These are phyloP conservation scores for Lycaon pictus DNA, from an alignment of 2,113 vertebrate genomes.

Conservation along the genomic window DNA sequence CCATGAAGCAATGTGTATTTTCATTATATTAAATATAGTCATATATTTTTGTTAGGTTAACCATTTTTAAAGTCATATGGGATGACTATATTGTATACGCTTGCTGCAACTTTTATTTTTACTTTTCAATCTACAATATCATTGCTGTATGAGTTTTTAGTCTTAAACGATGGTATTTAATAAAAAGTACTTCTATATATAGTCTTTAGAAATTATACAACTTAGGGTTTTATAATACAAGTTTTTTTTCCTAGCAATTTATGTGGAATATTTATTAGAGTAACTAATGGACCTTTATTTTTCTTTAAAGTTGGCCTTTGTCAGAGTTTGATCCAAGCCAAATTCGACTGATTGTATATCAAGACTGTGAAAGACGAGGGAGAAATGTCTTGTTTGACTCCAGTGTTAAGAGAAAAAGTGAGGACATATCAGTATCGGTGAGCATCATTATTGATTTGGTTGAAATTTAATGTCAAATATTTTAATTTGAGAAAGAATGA, in stretches of 20 bases:
- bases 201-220: conserved; percentile 26
- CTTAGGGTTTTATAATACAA: conserved; percentile 31
- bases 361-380: conserved; percentile 98
- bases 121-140: conserved; percentile 46
- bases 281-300: conserved; percentile 77
- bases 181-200: not conserved
- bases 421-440: conserved; percentile 94
- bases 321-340: conserved; percentile 97
- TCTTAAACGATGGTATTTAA: not conserved
- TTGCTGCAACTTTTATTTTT: conserved; percentile 27
- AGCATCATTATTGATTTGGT: conserved; percentile 84
- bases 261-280: conserved; percentile 59
- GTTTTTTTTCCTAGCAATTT: conserved; percentile 55
- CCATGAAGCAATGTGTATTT: conserved; percentile 11
- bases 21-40: conserved; percentile 40
- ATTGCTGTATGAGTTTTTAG: conserved; percentile 47
- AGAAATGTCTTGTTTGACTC: conserved; percentile 99
- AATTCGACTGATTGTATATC: conserved; percentile 98
- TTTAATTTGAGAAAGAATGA: conserved; percentile 52
- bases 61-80: conserved; percentile 19
- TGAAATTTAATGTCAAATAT: not conserved
- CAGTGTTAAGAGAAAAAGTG: conserved; percentile 94
- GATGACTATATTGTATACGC: not conserved
- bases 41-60: conserved; percentile 43
- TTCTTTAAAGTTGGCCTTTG: conserved; percentile 93